Evolutionary conservation across 2,113 vertebrate genomes (phyloP).

Genomic region (Neodon shergylaensis): DNA sequence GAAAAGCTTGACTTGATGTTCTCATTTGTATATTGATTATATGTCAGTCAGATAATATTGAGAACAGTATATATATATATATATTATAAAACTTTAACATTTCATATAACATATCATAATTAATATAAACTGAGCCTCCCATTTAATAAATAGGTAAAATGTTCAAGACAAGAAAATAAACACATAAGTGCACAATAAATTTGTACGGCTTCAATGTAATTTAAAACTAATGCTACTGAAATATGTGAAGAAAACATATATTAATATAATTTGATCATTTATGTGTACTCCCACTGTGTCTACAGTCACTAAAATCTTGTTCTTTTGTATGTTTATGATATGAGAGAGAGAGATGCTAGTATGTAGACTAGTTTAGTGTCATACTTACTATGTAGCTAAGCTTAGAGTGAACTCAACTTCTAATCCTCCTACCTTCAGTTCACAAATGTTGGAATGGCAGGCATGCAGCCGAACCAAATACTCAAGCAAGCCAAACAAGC

Average conservation of each 20-base stretch:
- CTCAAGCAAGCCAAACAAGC: too few species aligned
- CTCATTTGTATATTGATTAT: neutral
- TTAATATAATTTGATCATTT: neutral
- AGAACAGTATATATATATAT: neutral
- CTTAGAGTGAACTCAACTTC: neutral
- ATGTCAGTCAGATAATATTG: neutral
- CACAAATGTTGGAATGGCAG: neutral
- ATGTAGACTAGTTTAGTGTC: neutral
- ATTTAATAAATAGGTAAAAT: neutral
- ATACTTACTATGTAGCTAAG: too few species aligned
- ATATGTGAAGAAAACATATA: neutral
- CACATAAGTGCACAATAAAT: neutral
- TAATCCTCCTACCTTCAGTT: neutral
- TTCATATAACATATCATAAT: neutral
- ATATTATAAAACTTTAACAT: neutral
- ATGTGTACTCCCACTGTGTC: neutral
- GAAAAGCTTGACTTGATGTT: neutral
- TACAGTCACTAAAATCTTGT: neutral
- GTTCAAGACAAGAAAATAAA: neutral
- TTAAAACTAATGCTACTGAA: neutral
- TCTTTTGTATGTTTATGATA: neutral
- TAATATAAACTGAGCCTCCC: neutral
- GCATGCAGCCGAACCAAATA: neutral
- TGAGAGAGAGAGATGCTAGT: neutral
- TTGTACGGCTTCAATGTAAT: constrained; percentile 1